A percentile compares a stretch with the other conserved stretches of the same genome.
These are phyloP conservation scores for Apodemia zela DNA, from an alignment of 2,888 invertebrate genomes.

Conservation along the genomic window DNA sequence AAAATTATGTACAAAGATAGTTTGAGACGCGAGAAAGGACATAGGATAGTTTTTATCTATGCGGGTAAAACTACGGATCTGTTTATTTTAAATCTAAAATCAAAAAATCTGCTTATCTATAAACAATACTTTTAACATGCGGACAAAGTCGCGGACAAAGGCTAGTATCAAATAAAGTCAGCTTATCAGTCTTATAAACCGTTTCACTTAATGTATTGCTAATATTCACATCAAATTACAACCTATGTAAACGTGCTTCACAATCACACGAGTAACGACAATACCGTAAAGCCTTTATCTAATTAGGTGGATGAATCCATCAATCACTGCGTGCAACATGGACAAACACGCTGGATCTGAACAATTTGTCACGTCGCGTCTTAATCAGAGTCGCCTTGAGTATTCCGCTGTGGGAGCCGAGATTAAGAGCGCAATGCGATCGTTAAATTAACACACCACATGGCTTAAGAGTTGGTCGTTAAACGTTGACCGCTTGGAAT, in stretches of 20 bases:
- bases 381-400: slow-evolving; percentile 33
- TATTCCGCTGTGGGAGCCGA: slow-evolving; percentile 27
- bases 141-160: no score
- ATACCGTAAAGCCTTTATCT: slow-evolving; percentile 43
- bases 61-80: no score
- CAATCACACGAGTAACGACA: slow-evolving; percentile 27
- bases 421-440: slow-evolving; percentile 12
- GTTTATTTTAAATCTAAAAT: no score
- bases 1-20: no score
- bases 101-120: no score
- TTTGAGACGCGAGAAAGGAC: no score
- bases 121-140: no score
- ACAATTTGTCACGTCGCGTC: slow-evolving; percentile 43
- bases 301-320: slow-evolving; percentile 52
- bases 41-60: no score
- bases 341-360: slow-evolving; percentile 44
- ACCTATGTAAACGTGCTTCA: background rate
- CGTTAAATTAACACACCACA: slow-evolving; percentile 14
- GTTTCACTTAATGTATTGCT: background rate
- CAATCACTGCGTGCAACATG: slow-evolving; percentile 44
- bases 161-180: no score
- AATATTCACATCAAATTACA: background rate
- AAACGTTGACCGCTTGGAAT: background rate
- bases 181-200: no score
- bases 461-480: slow-evolving; percentile 11